Conservation (phyloP, 2,888 invertebrate species). For the Callyntrura sp. region DNA sequence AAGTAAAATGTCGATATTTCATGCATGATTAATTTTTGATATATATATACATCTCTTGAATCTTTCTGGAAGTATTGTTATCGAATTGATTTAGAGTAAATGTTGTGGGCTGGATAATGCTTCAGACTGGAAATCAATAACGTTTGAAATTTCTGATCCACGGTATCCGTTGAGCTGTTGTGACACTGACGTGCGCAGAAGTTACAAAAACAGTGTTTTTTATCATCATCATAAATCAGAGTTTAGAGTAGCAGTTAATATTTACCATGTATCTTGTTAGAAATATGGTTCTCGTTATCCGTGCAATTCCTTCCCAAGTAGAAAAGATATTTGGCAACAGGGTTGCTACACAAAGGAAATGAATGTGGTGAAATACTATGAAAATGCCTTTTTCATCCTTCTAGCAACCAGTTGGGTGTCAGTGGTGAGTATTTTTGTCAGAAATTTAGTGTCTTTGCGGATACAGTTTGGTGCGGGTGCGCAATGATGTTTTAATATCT, state of each 20-base stretch:
- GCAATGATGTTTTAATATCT: no score
- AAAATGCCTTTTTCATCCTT: not conserved
- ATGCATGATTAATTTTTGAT: not conserved
- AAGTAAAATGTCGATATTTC: slow-evolving; percentile 7
- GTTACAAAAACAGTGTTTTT: not conserved
- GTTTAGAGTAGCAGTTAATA: not conserved
- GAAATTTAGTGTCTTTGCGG: no score
- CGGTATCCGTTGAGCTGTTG: slow-evolving; percentile 69
- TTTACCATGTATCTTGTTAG: not conserved
- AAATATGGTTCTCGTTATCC: not conserved
- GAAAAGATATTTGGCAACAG: slow-evolving; percentile 27
- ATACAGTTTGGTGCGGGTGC: no score
- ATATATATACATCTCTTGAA: not conserved
- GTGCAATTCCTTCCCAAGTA: slow-evolving; percentile 11
- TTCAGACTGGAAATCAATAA: slow-evolving; percentile 54
- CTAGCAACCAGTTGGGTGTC: not conserved
- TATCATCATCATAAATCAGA: not conserved
- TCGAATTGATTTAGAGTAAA: slow-evolving; percentile 37
- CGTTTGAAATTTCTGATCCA: slow-evolving; percentile 40
- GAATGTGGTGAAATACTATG: not conserved
- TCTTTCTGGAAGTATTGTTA: not conserved
- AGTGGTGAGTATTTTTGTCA: no score
- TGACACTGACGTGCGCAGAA: slow-evolving; percentile 3
- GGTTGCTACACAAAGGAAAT: slow-evolving; percentile 56
- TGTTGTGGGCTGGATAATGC: slow-evolving; percentile 62